Percentiles rank a stretch among this genome's conserved stretches.
These are phyloP conservation scores for Drosophila ohnishii DNA, from an alignment of 1,140 invertebrate species.

Conservation along the genomic window DNA sequence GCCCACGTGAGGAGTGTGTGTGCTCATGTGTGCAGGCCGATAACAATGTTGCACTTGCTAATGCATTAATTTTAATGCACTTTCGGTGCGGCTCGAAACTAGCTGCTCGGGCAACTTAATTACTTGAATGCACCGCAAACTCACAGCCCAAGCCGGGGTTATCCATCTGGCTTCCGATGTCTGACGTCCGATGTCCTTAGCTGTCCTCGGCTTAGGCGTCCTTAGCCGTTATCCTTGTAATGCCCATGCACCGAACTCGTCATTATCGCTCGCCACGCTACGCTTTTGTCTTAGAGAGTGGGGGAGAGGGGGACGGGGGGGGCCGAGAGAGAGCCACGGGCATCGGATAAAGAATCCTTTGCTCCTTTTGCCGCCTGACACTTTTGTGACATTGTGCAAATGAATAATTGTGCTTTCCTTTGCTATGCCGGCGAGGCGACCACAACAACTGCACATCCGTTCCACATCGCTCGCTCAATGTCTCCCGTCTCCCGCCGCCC, in stretches of 20 bases:
- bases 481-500: conserved; percentile 19
- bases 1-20: conserved; percentile 69
- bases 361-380: conserved; percentile 79
- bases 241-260: conserved; percentile 60
- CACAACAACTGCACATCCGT: conserved; percentile 80
- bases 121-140: conserved; percentile 67
- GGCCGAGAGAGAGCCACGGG: background rate
- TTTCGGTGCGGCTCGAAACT: conserved; percentile 62
- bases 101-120: conserved; percentile 62
- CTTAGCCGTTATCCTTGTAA: conserved; percentile 26
- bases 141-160: conserved; percentile 56
- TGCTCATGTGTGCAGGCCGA: conserved; percentile 77
- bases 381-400: conserved; percentile 80
- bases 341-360: conserved; percentile 63
- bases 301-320: background rate
- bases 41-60: conserved; percentile 81
- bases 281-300: conserved; percentile 18
- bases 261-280: conserved; percentile 70
- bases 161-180: conserved; percentile 69
- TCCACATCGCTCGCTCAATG: conserved; percentile 79
- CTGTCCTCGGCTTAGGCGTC: conserved; percentile 7
- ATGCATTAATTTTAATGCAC: conserved; percentile 80
- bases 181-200: conserved; percentile 6
- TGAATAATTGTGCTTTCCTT: conserved; percentile 80
- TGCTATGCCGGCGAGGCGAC: conserved; percentile 53